Base-by-base conservation (phyloP, 2,797 vertebrate species). In the Leptoclinus maculatus region DNA sequence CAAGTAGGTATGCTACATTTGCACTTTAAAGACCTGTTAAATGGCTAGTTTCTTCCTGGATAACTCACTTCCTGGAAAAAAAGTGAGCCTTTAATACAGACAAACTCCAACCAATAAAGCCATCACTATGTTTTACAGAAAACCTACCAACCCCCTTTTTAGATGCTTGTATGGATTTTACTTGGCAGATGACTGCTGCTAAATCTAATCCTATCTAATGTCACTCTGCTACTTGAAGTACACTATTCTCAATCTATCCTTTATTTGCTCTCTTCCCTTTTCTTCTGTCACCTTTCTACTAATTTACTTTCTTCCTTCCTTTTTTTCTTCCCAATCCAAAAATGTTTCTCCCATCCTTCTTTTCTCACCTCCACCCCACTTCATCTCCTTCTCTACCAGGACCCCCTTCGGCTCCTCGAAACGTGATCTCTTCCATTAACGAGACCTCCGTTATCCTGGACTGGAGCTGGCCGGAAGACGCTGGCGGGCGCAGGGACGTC, bases 391-490 rank as follows among this genome's bases (percentile, higher is more conserved):
- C 21, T 58, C 13, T 21, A 14, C 59, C 83, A 99, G 98, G 97
- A 82, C 98, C 98, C 16, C 98, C 98, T 0, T 96, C 98, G 13
- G 95, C 97, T 87, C 98, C 98, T 1, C 95, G 97, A 72, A 99
- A 99, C 3, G 97, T 99, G 83, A 99, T 99, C 91, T 99, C 98
- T 23, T 97, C 97, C 92, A 99, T 99, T 93, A 99, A 99, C 0
- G 98, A 99, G 93, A 99, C 98, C 0, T 99, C 98, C 0, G 98
- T 99, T 2, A 99, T 99, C 92, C 96, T 99, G 88, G 98, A 99
- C 83, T 99, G 98, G 98, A 97, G 94, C 87, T 99, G 97, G 97
- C 98, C 98, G 0, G 96, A 97, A 86, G 97, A 99, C 91, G 92
- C 95, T 0, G 98, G 98, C 8, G 98, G 98, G 53, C 95, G 98